Evolutionary conservation across 2,888 invertebrate species (phyloP).

Genomic region (Eristalis intricaria): DNA sequence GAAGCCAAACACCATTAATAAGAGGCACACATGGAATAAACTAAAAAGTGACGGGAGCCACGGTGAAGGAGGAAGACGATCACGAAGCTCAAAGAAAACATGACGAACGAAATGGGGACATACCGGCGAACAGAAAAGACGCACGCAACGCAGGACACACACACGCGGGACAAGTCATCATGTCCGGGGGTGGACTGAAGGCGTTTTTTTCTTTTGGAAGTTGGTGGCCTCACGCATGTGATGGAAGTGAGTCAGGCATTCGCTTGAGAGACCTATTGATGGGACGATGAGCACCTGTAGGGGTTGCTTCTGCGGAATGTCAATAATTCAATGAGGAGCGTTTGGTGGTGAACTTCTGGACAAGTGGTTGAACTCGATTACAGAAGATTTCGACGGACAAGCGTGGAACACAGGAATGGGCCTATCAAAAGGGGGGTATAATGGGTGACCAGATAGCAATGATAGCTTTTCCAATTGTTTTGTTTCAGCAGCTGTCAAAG

Average conservation of each 20-base stretch:
- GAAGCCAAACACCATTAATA: slow-evolving; percentile 44
- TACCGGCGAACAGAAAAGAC: background rate
- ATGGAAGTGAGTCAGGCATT: background rate
- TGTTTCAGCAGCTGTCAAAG: too few relatives aligned
- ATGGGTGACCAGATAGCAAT: too few relatives aligned
- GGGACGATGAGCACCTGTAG: background rate
- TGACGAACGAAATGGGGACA: background rate
- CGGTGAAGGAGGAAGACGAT: background rate
- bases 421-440: too few relatives aligned
- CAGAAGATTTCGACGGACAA: too few relatives aligned
- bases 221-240: background rate
- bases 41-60: background rate
- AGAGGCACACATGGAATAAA: background rate
- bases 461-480: too few relatives aligned
- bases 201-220: background rate
- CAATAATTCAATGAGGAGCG: too few relatives aligned
- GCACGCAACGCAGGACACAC: background rate
- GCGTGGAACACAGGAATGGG: too few relatives aligned
- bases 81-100: background rate
- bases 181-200: background rate
- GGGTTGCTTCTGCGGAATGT: background rate
- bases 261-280: background rate
- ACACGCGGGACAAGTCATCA: background rate
- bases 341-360: too few relatives aligned
- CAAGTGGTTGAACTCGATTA: too few relatives aligned